Base-by-base conservation (phyloP, 2,888 invertebrate genomes). In the Eilema caniola region DNA sequence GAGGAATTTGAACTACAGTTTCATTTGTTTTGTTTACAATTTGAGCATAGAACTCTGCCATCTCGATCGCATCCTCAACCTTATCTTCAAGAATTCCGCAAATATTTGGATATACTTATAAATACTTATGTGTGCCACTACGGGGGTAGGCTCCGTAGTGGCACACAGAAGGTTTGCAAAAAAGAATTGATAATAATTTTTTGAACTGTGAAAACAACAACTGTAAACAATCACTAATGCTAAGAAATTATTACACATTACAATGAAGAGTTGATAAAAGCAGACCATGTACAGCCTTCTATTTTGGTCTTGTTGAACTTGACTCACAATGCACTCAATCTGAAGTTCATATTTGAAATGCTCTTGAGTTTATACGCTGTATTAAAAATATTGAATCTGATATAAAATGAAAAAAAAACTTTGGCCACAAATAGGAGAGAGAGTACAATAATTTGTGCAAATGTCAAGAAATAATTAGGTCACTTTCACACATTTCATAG, bases 271-370 rank as follows among this genome's bases (percentile, higher is more conserved):
- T 37, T 12, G n/a, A 64, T 62, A 70, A 76, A 71, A 70, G 72
- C 41, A 74, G 77, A 73, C 12, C 71, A 75, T 75, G 74, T 69
- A 77, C 75, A 71, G 70, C 24, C 66, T 20, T 33, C 57, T 79
- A 80, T 79, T 81, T 74, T 28, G 20, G 70, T 74, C 66, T 70
- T 63, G 41, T 69, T 66, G 7, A 20, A 60, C 73, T 76, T 80
- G 75, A 81, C 81, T 75, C 72, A 61, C 66, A 69, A 74, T 71
- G 69, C 74, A 77, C 77, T 81, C 75, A 53, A 53, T 70, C n/a
- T n/a, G 73, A 75, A 71, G 60, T 66, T 74, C 67, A 69, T 73
- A 77, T 74, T 81, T 74, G 71, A 71, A 75, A 73, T 73, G 65
- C 77, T 74, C 75, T 81, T 75, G 66, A 79, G 71, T 59, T 66